A percentile compares a stretch with the other conserved stretches of the same genome.
Conservation (phyloP, 2,113 vertebrate genomes). For the Piaya cayana region DNA sequence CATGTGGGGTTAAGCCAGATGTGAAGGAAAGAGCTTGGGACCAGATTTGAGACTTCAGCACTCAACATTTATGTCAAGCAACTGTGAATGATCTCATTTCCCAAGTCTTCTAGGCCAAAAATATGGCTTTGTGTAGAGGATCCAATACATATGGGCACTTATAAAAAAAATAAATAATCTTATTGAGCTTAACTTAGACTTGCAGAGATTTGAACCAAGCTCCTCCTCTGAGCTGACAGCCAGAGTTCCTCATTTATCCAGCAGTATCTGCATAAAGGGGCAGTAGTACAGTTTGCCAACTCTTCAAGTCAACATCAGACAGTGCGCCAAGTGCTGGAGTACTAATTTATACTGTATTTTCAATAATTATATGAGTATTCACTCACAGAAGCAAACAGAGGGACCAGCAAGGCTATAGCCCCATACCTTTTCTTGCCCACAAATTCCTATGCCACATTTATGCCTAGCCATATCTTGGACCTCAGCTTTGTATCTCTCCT, state of each 20-base stretch:
- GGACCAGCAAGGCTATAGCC: not conserved
- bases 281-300: not conserved
- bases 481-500: not conserved
- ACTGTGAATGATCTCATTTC: conserved; percentile 60
- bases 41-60: conserved; percentile 53
- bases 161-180: not conserved
- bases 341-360: not conserved
- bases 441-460: not conserved
- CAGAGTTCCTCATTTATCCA: not conserved
- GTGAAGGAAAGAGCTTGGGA: conserved; percentile 41
- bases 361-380: not conserved
- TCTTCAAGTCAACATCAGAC: not conserved
- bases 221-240: not conserved
- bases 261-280: not conserved
- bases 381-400: not conserved
- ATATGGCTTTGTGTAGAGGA: conserved; percentile 9
- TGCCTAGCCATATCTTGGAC: not conserved
- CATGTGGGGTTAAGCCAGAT: conserved; percentile 60
- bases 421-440: not conserved
- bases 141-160: not conserved
- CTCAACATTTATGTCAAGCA: conserved; percentile 41
- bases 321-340: not conserved
- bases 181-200: not conserved
- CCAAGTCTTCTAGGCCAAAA: conserved; percentile 46
- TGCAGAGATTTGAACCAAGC: not conserved